Conservation (phyloP, 2,888 invertebrate species). For the Argyresthia goedartella region DNA sequence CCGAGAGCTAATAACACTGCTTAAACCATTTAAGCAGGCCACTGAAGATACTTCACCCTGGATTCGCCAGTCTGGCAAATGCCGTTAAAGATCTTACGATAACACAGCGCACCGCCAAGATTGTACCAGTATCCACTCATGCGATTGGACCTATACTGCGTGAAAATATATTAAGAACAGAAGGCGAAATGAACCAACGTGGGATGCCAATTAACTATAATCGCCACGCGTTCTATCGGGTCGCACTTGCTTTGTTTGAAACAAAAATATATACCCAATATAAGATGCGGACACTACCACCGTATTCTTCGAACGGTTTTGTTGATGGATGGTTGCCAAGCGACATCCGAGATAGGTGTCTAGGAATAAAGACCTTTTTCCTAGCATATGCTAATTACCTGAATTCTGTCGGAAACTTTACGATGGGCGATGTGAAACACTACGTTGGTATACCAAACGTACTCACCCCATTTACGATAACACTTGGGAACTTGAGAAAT, state of each 20-base stretch:
- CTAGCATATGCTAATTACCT: background rate
- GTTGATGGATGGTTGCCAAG: background rate
- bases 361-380: background rate
- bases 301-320: background rate
- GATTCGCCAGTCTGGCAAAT: no score
- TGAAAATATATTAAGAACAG: background rate
- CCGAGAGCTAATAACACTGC: no score
- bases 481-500: no score
- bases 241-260: background rate
- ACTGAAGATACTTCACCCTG: no score
- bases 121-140: no score
- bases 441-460: no score
- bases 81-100: no score
- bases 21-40: no score
- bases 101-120: no score
- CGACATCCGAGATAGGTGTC: background rate
- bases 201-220: background rate
- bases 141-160: background rate
- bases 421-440: no score
- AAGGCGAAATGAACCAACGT: background rate
- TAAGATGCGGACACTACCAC: background rate
- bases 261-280: background rate
- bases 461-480: no score
- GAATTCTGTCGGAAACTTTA: no score
- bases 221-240: background rate